Percentiles rank a stretch among this genome's conserved stretches.
Evolutionary conservation across 2,113 vertebrate species (phyloP).

Genomic region (Vicugna pacos): DNA sequence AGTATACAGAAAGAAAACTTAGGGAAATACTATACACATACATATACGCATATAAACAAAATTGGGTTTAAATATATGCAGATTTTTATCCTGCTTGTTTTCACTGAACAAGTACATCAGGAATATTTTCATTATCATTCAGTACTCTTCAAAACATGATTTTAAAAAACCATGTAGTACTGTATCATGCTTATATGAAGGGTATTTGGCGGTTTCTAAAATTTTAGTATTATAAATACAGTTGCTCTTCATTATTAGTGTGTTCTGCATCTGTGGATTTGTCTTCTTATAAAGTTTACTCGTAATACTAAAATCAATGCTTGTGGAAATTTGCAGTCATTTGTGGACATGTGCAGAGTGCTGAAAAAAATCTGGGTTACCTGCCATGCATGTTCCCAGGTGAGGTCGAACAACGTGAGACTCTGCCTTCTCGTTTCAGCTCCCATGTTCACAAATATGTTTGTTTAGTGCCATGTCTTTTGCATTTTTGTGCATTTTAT

Average conservation of each 20-base stretch:
- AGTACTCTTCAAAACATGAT: slow-evolving; percentile 16
- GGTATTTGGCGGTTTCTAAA: neutral
- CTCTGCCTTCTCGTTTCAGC: neutral
- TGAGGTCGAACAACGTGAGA: neutral
- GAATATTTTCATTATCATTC: slow-evolving; percentile 39
- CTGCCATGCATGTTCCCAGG: neutral
- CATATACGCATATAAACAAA: neutral
- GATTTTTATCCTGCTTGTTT: neutral
- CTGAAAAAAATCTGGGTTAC: neutral
- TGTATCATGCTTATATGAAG: neutral
- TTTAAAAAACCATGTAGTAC: neutral
- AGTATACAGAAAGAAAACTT: slow-evolving; percentile 9
- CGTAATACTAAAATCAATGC: neutral
- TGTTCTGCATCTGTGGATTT: neutral
- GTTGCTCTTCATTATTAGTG: neutral
- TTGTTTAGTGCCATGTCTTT: neutral
- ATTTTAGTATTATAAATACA: neutral
- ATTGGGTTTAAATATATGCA: neutral
- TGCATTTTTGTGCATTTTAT: neutral
- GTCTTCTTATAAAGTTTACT: neutral
- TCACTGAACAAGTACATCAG: neutral
- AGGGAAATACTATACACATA: neutral
- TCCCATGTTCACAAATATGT: neutral
- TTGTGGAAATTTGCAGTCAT: neutral
- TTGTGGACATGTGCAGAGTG: neutral